Percentiles rank a stretch among this genome's conserved stretches.
Conservation (phyloP, 2,113 vertebrate genomes). For the Mus pahari region DNA sequence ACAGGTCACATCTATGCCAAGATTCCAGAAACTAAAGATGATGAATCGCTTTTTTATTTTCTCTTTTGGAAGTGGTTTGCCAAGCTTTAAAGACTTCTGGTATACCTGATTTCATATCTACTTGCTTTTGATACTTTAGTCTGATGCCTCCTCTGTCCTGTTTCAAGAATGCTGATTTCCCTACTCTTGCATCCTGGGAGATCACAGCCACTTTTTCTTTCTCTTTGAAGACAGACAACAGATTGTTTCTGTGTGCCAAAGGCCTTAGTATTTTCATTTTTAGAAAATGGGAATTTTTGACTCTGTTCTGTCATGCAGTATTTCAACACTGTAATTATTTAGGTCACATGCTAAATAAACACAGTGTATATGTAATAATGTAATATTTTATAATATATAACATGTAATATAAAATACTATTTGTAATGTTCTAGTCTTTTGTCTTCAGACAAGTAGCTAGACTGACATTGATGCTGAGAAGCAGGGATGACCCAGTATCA, state of each 20-base stretch:
- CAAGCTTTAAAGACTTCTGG: neutral
- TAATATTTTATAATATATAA: neutral
- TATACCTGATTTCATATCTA: neutral
- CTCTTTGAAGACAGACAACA: neutral
- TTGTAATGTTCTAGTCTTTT: neutral
- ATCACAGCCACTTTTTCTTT: neutral
- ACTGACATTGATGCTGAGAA: neutral
- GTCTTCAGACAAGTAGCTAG: neutral
- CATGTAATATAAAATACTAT: neutral
- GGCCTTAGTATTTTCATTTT: neutral
- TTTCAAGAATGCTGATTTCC: neutral
- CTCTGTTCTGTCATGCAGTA: neutral
- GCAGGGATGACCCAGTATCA: neutral
- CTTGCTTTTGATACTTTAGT: neutral
- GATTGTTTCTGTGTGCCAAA: neutral
- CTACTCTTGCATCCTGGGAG: accelerated
- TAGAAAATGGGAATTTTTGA: neutral
- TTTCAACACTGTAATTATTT: neutral
- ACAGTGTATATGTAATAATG: neutral
- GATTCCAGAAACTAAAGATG: neutral
- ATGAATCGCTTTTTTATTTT: neutral
- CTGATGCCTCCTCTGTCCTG: neutral
- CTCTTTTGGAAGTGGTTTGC: neutral
- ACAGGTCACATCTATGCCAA: neutral
- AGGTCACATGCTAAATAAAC: neutral